Base-by-base conservation (phyloP, 2,797 vertebrate genomes). In the Microctenopoma steveboyesi region DNA sequence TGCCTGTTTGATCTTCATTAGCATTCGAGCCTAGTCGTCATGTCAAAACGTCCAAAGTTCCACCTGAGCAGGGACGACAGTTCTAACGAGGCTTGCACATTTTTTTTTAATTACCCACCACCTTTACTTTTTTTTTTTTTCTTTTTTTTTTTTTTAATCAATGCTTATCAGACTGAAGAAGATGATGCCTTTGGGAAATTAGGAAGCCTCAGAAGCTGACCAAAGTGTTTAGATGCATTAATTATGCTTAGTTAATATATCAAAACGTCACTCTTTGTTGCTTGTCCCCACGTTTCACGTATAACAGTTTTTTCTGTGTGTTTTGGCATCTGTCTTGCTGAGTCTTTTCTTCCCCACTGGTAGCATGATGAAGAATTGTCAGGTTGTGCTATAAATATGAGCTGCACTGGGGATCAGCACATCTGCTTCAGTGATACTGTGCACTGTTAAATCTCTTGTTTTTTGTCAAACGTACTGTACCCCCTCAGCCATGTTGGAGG, bases 211-310 rank as follows among this genome's bases (percentile, higher is more conserved):
- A 60, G 66, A 77, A 82, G 83, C 72, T 76, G 80, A 74, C 86
- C 48, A 64, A 67, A 80, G 74, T 81, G 67, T 87, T 84, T 84
- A 71, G 70, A 64, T 71, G 74, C 71, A 72, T 80, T 89, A 83
- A 91, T 91, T 84, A 90, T 83, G 74, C 81, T 79, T 83, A 72
- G 72, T 86, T 86, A 86, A 83, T 84, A 79, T 77, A 76, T 78
- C 65, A 81, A 72, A 53, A 80, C 70, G 72, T 81, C 66, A 61
- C 72, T 69, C 46, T 75, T 12, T 71, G 66, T 54, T 53, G 62
- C 61, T 37, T 35, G 15, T 54, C 57, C 65, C 18, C 47, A 5
- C 15, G 48, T 81, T 84, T 84, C 64, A 60, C 58, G 73, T 65
- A 39, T 60, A 61, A 37, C 33, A 6, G 22, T 48, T 39, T n/a